Evolutionary conservation across 2,113 vertebrate species (phyloP).

Genomic region (Puntigrus tetrazona): DNA sequence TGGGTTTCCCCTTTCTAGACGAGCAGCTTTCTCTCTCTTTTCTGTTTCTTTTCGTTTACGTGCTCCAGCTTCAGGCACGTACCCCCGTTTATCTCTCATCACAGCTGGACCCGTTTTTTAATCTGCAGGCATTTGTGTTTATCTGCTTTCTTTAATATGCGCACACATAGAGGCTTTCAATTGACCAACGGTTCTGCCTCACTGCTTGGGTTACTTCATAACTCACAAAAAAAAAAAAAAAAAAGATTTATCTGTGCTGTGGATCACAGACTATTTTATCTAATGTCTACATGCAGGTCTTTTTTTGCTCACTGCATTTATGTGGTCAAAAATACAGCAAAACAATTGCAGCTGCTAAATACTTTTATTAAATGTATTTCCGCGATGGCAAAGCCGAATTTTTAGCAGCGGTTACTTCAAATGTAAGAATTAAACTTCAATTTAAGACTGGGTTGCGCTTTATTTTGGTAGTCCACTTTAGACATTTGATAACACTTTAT

Average conservation of each 20-base stretch:
- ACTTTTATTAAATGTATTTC: not conserved
- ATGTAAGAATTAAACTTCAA: too few species aligned
- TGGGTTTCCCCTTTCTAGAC: slow-evolving; percentile 28
- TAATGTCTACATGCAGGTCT: too few species aligned
- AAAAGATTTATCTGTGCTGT: too few species aligned
- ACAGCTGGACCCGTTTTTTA: not conserved
- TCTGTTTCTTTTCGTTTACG: not conserved
- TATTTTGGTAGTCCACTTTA: too few species aligned
- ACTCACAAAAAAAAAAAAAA: not conserved
- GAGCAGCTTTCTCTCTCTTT: slow-evolving; percentile 31
- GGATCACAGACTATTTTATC: too few species aligned
- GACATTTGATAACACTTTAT: too few species aligned
- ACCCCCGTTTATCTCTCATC: not conserved
- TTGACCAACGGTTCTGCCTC: not conserved
- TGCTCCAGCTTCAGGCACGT: not conserved
- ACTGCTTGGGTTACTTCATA: not conserved
- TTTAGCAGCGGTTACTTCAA: not conserved
- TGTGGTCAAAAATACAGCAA: not conserved
- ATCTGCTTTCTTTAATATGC: slow-evolving; percentile 1
- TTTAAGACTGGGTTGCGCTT: too few species aligned
- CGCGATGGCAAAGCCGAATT: not conserved
- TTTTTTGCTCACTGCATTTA: too few species aligned
- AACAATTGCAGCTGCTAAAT: not conserved
- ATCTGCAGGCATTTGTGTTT: not conserved
- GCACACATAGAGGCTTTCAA: not conserved